Evolutionary conservation across 1,140 invertebrate genomes (phyloP), one percentile per base, ranked within the genome.

Genomic region (Copidosoma floridanum): DNA sequence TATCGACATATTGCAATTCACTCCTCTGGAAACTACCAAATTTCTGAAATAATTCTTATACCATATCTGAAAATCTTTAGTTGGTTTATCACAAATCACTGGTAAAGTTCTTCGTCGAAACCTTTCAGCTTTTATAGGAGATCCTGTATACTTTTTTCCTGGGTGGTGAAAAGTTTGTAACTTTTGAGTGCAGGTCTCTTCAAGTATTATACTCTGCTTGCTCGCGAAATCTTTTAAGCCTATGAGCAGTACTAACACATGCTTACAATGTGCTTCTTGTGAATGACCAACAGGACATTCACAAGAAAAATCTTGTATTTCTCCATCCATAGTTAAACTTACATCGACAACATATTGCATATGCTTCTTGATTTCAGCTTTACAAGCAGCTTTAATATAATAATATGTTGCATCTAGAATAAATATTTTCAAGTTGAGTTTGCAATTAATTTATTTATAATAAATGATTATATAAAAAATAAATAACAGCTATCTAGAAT

Each of bases 31-130:
- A 35, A 35, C 12, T 12, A 51, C 12, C 14, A 35, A 35, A 20
- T 51, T 35, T 35, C 29, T 51, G 21, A 51, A 51, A 35, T 51
- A 35, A 12, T 51, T 51, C 12, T 20, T 35, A 12, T 51, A 51
- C 27, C 26, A 51, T 2, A 35, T 51, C 14, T 51, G 18, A 10
- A 20, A 51, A 51, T 51, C 18, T 5, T 51, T 18, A 35, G n/a
- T 12, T 18, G n/a, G 0, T 2, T 7, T 14, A 2, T 18, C 11
- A 35, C 18, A 23, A 1, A 43, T 43, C 41, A 18, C 23, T 10
- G 41, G 21, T 35, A 51, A n/a, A n/a, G n/a, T n/a, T n/a, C n/a
- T n/a, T n/a, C n/a, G n/a, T n/a, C n/a, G n/a, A n/a, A n/a, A n/a
- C 29, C 37, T 35, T 32, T 51, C 47, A 20, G 27, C 47, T 20